These are phyloP conservation scores for Perccottus glenii DNA, from an alignment of 2,113 vertebrate species.

Conservation along the genomic window DNA sequence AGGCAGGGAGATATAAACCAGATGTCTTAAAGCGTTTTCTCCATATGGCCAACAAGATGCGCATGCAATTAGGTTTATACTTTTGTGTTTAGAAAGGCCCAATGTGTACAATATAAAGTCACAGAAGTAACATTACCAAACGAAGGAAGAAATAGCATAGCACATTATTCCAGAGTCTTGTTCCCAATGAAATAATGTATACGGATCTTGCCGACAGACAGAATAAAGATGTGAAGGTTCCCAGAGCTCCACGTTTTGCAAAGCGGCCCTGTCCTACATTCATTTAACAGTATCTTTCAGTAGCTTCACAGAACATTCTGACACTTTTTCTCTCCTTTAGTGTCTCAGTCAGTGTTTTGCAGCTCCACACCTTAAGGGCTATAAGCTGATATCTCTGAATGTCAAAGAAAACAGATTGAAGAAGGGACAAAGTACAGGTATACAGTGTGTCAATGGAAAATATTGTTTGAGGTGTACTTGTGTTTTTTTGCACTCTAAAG, in stretches of 20 bases:
- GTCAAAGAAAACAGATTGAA: neutral
- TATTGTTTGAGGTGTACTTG: neutral
- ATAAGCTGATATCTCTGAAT: neutral
- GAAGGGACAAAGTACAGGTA: slow-evolving; percentile 5
- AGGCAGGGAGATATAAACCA: slow-evolving; percentile 7
- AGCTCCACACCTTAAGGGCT: slow-evolving; percentile 11
- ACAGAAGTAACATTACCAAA: neutral
- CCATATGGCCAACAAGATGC: neutral
- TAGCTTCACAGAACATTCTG: slow-evolving; percentile 17
- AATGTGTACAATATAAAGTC: neutral
- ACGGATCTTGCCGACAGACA: neutral
- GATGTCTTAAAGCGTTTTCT: slow-evolving; percentile 8
- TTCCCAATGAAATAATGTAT: neutral
- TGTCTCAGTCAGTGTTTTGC: slow-evolving; percentile 17
- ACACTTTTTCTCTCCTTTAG: slow-evolving; percentile 18
- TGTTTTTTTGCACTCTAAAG: neutral
- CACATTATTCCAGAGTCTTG: no score
- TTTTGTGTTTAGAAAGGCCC: neutral
- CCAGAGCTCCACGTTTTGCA: no score
- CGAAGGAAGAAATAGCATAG: no score
- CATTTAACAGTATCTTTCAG: slow-evolving; percentile 10
- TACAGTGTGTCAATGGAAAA: neutral
- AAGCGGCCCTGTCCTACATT: slow-evolving; percentile 3
- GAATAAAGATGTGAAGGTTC: no score
- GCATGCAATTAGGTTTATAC: neutral